phyloP scores from a whole-genome alignment of 1,140 invertebrate species.

The Bombus superbus region DNA sequence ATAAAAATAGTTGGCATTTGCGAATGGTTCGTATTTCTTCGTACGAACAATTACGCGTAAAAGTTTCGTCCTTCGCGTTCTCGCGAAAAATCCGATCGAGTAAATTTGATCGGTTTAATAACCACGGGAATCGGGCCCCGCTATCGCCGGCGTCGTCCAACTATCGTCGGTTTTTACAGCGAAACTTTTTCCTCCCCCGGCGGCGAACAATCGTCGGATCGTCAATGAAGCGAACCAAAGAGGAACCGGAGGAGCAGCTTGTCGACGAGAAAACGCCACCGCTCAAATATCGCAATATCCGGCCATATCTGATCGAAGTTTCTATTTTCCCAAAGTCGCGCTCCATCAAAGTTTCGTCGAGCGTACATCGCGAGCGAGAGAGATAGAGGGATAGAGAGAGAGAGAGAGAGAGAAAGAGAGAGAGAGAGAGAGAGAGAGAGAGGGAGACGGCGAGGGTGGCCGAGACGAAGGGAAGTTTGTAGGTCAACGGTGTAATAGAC shows the following conservation, averaged over 20 bases:
- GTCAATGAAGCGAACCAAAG: constrained; percentile 9
- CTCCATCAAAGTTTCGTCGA: constrained; percentile 62
- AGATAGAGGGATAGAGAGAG: background rate
- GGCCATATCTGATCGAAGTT: constrained; percentile 62
- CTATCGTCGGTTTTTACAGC: background rate
- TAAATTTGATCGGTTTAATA: constrained; percentile 1
- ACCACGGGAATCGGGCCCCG: too few species aligned
- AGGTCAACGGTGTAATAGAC: constrained; percentile 41
- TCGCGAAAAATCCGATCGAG: background rate
- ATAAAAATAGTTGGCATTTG: background rate
- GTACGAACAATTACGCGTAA: background rate
- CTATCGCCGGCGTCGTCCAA: background rate
- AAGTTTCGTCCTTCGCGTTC: too few species aligned
- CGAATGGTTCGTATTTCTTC: background rate
- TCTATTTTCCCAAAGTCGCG: constrained; percentile 66
- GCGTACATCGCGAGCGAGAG: constrained; percentile 9
- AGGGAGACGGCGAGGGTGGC: background rate
- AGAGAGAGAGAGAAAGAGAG: background rate
- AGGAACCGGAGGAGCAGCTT: background rate
- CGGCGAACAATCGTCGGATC: background rate
- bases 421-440: background rate
- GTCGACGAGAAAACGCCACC: constrained; percentile 19
- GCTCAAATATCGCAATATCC: constrained; percentile 65
- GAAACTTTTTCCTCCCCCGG: background rate
- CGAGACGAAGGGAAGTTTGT: constrained; percentile 27